phyloP scores from a whole-genome alignment of 2,888 invertebrate species.

The Lithophane socia region DNA sequence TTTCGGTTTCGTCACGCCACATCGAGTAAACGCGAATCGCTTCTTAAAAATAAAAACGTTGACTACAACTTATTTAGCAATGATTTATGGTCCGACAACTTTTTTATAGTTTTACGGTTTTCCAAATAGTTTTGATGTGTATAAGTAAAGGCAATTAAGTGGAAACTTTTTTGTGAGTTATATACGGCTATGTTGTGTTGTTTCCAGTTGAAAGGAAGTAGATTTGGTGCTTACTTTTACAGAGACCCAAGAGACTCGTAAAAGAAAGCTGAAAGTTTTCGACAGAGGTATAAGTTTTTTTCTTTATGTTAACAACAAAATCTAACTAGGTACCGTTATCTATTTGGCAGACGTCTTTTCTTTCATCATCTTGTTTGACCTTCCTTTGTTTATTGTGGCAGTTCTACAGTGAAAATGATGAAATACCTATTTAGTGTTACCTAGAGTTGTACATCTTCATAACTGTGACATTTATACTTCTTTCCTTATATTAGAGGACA shows the following conservation, averaged over 20 bases:
- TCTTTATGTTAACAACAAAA: not conserved
- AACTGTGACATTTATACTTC: not conserved
- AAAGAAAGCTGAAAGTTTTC: slow-evolving; percentile 30
- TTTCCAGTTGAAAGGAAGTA: slow-evolving; percentile 1
- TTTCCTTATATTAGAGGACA: not conserved
- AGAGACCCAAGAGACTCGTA: slow-evolving; percentile 28
- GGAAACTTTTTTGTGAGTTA: slow-evolving; percentile 7
- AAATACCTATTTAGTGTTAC: not conserved
- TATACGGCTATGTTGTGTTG: not conserved
- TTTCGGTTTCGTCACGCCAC: slow-evolving; percentile 50
- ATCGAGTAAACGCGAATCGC: slow-evolving; percentile 46
- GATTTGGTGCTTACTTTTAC: slow-evolving; percentile 28
- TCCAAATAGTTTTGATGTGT: slow-evolving; percentile 20
- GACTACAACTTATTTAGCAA: slow-evolving; percentile 44
- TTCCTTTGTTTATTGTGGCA: not conserved
- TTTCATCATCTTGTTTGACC: not conserved
- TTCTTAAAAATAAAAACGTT: slow-evolving; percentile 55
- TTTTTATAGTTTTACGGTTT: slow-evolving; percentile 44
- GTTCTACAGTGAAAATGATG: not conserved
- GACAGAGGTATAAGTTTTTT: not conserved
- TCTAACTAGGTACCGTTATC: not conserved
- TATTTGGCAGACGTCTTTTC: not conserved
- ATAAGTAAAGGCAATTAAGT: slow-evolving; percentile 32
- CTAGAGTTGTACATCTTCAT: not conserved
- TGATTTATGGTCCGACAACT: slow-evolving; percentile 49